Percentiles rank a stretch among this genome's conserved stretches.
Evolutionary conservation across 2,113 vertebrate genomes (phyloP).

Genomic region (Syrmaticus mikado): DNA sequence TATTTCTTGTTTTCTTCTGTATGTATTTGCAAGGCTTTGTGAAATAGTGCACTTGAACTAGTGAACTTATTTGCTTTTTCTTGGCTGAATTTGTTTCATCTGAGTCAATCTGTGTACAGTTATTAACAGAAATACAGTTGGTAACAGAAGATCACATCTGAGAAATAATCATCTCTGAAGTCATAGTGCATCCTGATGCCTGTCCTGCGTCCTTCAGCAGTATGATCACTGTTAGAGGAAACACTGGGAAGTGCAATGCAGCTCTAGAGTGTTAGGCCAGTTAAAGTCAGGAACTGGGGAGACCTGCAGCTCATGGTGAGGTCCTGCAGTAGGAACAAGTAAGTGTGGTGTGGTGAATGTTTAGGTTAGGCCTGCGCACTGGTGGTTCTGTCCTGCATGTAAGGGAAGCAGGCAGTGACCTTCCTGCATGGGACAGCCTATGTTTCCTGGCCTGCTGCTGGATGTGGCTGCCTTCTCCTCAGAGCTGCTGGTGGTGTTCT

Average conservation of each 20-base stretch:
- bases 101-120: neutral
- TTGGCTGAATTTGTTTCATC: neutral
- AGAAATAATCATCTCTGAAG: neutral
- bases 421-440: neutral
- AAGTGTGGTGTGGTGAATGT: fast-evolving
- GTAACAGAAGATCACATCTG: neutral
- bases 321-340: neutral
- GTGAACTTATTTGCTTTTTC: neutral
- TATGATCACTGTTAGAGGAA: neutral
- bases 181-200: neutral
- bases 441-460: neutral
- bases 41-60: neutral
- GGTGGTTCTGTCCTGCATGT: neutral
- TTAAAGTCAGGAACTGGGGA: neutral
- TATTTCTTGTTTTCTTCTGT: neutral
- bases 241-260: neutral
- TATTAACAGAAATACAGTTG: neutral
- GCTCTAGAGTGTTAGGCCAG: neutral
- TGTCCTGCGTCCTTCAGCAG: neutral
- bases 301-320: neutral
- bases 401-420: neutral
- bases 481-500: neutral
- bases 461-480: neutral
- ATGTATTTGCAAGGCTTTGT: neutral
- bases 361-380: neutral